Evolutionary conservation across 37 sponge, comb jelly and placozoan genomes (phyloP), one percentile per base, ranked within the genome.

Genomic region (Halisarca cf. caerulea): DNA sequence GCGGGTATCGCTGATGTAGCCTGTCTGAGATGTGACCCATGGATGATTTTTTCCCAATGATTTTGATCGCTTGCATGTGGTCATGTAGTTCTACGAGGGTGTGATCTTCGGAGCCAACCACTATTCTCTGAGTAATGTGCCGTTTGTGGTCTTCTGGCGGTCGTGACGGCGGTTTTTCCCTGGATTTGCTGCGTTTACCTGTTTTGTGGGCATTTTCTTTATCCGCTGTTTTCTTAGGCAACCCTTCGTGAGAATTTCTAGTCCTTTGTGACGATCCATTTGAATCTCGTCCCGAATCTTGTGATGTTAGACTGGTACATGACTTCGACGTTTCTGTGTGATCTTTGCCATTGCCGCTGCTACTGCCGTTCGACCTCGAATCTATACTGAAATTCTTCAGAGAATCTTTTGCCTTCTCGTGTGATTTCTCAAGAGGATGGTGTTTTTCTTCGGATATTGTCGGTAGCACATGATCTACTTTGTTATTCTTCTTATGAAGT

Each of bases 251-350:
- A 1, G 77, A 74, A 23, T 24, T 20, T 5, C 41, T 74, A 68
- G 30, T 28, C 35, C 17, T 4, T 68, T 30, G 30, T 4, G 30
- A 34, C 41, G 77, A 74, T 1, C 42, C 77, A 15, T 74, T 74
- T 20, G 77, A 74, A 6, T 74, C 77, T 74, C 77, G 32, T 4
- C 77, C 77, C 21, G 77, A 74, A 41, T 74, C 77, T 40, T 74
- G 77, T 8, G 77, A 74, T 21, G 32, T 74, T 1, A 36, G 77
- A 41, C 77, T 74, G 18, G 77, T 39, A 11, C 24, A 74, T 20
- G 77, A 74, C 6, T 74, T 74, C n/a, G 77, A 40, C 9, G 43
- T 3, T 74, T 43, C 77, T 23, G n/a, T 15, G 9, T 62, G 64
- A 20, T 74, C 24, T n/a, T 37, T 40, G 45, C 41, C 44, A 2